A percentile compares a stretch with the other conserved stretches of the same genome.
Evolutionary conservation across 2,113 vertebrate species (phyloP).

Genomic region (Epinephelus moara): DNA sequence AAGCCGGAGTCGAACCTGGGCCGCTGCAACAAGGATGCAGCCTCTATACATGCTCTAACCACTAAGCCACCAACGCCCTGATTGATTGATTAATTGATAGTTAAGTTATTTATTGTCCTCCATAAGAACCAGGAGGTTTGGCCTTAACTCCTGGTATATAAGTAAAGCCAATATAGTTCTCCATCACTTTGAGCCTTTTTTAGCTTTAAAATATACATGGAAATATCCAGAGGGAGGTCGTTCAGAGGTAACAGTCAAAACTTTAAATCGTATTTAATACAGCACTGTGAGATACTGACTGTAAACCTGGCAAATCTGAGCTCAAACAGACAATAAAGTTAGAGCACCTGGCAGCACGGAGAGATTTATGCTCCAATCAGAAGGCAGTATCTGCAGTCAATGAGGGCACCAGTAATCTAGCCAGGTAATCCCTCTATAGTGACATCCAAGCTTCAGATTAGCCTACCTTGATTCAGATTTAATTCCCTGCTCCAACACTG

Average conservation of each 20-base stretch:
- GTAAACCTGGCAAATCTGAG: not conserved
- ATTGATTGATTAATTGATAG: too few relatives aligned
- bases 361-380: conserved; percentile 36
- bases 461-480: conserved; percentile 40
- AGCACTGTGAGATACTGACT: not conserved
- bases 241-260: not conserved
- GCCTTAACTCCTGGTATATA: not conserved
- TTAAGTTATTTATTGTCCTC: too few relatives aligned
- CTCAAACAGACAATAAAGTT: conserved; percentile 8
- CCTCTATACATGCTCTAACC: too few relatives aligned
- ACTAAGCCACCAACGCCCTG: too few relatives aligned
- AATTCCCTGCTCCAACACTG: conserved; percentile 15
- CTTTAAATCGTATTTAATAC: not conserved
- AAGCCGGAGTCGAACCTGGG: too few relatives aligned
- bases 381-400: conserved; percentile 30
- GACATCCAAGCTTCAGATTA: conserved; percentile 53
- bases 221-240: not conserved
- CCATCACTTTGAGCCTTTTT: not conserved
- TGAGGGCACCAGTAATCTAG: conserved; percentile 52
- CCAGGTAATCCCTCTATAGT: conserved; percentile 43
- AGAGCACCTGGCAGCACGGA: conserved; percentile 12
- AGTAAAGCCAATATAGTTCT: not conserved
- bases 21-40: too few relatives aligned
- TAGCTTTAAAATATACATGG: not conserved
- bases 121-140: not conserved